Percentiles rank a stretch among this genome's conserved stretches.
phyloP scores from a whole-genome alignment of 1,140 invertebrate species.

The Calliopsis andreniformis region DNA sequence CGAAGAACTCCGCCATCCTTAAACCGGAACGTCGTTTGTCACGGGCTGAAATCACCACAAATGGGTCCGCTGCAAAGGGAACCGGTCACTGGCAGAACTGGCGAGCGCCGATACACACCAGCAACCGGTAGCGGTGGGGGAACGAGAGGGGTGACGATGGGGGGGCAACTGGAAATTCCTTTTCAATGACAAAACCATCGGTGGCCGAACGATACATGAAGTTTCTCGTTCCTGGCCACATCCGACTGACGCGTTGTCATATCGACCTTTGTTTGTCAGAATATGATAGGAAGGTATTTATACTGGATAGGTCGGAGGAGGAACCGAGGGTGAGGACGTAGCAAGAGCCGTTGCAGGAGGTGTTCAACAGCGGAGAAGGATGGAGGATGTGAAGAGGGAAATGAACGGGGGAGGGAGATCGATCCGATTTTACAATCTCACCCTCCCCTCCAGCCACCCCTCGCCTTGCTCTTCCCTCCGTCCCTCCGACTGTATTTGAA shows the following conservation, averaged over 20 bases:
- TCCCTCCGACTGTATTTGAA: slow-evolving; percentile 70
- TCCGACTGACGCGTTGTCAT: slow-evolving; percentile 65
- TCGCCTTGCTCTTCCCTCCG: background rate
- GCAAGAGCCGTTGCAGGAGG: slow-evolving; percentile 43
- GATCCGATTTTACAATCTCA: slow-evolving; percentile 78
- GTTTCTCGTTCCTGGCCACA: slow-evolving; percentile 58
- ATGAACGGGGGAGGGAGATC: slow-evolving; percentile 60
- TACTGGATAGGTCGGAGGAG: slow-evolving; percentile 44
- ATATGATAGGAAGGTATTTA: slow-evolving; percentile 67
- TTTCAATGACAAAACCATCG: slow-evolving; percentile 57
- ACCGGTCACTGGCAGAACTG: slow-evolving; percentile 37
- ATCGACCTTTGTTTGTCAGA: slow-evolving; percentile 57
- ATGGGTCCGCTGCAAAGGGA: slow-evolving; percentile 33
- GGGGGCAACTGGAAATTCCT: slow-evolving; percentile 50
- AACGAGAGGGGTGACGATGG: slow-evolving; percentile 3
- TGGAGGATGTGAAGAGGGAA: slow-evolving; percentile 35
- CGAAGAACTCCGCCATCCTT: slow-evolving; percentile 25
- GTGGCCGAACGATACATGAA: slow-evolving; percentile 43
- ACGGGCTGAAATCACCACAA: slow-evolving; percentile 53
- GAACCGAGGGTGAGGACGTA: slow-evolving; percentile 24
- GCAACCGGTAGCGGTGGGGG: background rate
- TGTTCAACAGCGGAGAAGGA: slow-evolving; percentile 32
- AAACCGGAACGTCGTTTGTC: slow-evolving; percentile 53
- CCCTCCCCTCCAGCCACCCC: background rate
- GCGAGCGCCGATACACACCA: slow-evolving; percentile 29